Percentiles rank a stretch among this genome's conserved stretches.
Evolutionary conservation across 2,888 invertebrate genomes (phyloP).

Genomic region (Caenorhabditis sp.): DNA sequence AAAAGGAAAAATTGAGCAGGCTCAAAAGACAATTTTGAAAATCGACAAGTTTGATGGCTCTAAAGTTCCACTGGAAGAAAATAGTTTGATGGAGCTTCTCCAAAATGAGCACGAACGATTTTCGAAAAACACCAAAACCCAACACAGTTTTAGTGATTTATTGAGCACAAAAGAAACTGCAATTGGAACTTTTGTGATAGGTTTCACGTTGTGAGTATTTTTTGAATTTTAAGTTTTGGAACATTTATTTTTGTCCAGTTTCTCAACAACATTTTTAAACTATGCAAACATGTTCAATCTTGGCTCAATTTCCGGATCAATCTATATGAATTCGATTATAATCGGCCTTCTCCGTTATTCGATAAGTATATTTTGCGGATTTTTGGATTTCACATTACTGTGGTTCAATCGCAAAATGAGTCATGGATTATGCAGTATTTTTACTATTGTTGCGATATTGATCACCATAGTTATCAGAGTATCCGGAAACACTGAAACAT

Average conservation of each 20-base stretch:
- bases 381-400: slow-evolving; percentile 31
- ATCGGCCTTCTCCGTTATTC: slow-evolving; percentile 41
- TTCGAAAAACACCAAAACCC: slow-evolving; percentile 11
- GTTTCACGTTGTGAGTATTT: slow-evolving; percentile 28
- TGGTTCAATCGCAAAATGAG: slow-evolving; percentile 30
- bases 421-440: slow-evolving; percentile 25
- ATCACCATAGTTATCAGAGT: slow-evolving; percentile 16
- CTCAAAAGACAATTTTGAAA: slow-evolving; percentile 16
- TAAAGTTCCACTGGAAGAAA: slow-evolving; percentile 1
- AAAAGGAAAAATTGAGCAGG: slow-evolving; percentile 24
- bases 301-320: slow-evolving; percentile 39
- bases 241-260: slow-evolving; percentile 11
- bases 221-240: background rate
- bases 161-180: slow-evolving; percentile 26
- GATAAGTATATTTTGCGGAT: slow-evolving; percentile 28
- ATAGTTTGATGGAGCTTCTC: slow-evolving; percentile 12
- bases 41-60: slow-evolving; percentile 30
- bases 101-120: slow-evolving; percentile 19
- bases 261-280: slow-evolving; percentile 33
- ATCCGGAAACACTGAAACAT: slow-evolving; percentile 5
- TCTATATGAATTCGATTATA: slow-evolving; percentile 39
- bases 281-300: slow-evolving; percentile 41
- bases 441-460: slow-evolving; percentile 21
- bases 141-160: slow-evolving; percentile 27
- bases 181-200: slow-evolving; percentile 36